phyloP scores from a whole-genome alignment of 2,888 invertebrate genomes.

The Euplagia quadripunctaria region DNA sequence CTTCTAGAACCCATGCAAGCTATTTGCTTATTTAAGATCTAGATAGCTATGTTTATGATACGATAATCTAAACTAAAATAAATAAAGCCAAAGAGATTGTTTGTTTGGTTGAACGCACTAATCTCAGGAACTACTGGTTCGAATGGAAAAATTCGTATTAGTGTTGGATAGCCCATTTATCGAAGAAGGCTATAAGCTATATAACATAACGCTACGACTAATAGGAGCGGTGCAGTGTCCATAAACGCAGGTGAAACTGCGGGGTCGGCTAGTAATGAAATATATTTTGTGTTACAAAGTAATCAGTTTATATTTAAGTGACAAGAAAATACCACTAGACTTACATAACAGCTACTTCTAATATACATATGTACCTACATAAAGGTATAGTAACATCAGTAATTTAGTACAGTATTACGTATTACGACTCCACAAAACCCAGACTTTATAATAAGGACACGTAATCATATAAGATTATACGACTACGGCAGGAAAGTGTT shows the following conservation, averaged over 20 bases:
- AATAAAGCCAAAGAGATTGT: neutral
- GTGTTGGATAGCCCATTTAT: no score
- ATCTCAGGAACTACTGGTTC: no score
- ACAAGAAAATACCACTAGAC: neutral
- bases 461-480: constrained; percentile 20
- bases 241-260: no score
- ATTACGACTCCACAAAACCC: constrained; percentile 16
- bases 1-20: neutral
- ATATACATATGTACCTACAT: neutral
- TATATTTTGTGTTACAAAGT: neutral
- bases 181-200: no score
- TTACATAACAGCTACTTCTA: neutral
- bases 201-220: no score
- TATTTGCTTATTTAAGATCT: neutral
- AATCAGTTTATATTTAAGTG: neutral
- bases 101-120: no score
- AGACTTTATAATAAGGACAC: constrained; percentile 22
- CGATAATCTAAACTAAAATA: neutral
- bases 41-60: no score
- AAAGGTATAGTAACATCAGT: neutral
- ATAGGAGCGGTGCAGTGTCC: no score
- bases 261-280: no score
- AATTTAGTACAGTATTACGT: constrained; percentile 13
- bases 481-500: constrained; percentile 6
- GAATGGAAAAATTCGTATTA: no score